These are phyloP conservation scores for Telmatherina bonti DNA, from an alignment of 2,797 vertebrate genomes.

Conservation along the genomic window DNA sequence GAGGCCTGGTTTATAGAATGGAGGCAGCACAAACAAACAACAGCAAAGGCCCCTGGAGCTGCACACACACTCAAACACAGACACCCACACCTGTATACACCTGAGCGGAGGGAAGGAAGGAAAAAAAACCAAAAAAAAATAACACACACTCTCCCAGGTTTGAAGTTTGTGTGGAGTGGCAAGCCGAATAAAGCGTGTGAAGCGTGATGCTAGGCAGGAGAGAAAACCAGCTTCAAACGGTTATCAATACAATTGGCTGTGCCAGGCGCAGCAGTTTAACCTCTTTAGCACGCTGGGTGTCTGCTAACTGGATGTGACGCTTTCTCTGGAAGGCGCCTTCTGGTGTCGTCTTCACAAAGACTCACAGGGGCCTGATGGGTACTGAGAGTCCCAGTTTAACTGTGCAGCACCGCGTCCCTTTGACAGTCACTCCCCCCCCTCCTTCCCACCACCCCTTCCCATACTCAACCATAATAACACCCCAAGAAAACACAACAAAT, in stretches of 20 bases:
- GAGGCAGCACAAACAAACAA: constrained; percentile 78
- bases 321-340: constrained; percentile 74
- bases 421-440: constrained; percentile 77
- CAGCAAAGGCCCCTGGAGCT: constrained; percentile 73
- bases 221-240: constrained; percentile 81
- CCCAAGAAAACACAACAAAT: constrained; percentile 75
- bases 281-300: constrained; percentile 80
- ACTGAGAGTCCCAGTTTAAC: constrained; percentile 79
- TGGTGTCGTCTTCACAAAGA: constrained; percentile 78
- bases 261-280: constrained; percentile 85
- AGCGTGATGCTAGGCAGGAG: constrained; percentile 76
- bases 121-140: constrained; percentile 11
- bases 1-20: constrained; percentile 78
- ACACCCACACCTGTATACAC: constrained; percentile 66
- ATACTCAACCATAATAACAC: constrained; percentile 71
- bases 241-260: constrained; percentile 85
- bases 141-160: constrained; percentile 71
- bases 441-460: constrained; percentile 22
- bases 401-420: constrained; percentile 70
- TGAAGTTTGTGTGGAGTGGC: constrained; percentile 83
- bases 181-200: constrained; percentile 77
- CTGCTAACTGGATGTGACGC: constrained; percentile 83
- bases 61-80: constrained; percentile 53
- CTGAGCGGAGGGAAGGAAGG: constrained; percentile 51
- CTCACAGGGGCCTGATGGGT: constrained; percentile 78